A percentile compares a stretch with the other conserved stretches of the same genome.
Conservation (phyloP, 2,888 invertebrate genomes). For the Cantharis rustica region DNA sequence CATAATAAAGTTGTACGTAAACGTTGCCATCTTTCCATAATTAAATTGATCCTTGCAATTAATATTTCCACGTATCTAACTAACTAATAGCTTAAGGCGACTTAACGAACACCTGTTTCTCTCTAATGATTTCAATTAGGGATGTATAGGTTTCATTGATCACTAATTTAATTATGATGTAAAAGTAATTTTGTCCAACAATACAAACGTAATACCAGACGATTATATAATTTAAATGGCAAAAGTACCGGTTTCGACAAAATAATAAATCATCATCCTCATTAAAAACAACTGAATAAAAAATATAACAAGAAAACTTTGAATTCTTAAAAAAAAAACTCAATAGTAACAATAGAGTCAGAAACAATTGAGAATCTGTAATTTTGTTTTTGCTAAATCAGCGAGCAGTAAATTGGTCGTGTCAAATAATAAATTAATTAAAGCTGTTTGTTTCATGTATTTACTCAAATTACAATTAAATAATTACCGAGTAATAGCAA, state of each 20-base stretch:
- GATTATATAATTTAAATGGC: background rate
- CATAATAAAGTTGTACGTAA: constrained; percentile 15
- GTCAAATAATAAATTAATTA: background rate
- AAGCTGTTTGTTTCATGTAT: background rate
- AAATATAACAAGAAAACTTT: no score
- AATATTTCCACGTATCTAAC: constrained; percentile 4
- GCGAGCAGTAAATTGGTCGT: background rate
- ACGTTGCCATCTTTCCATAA: background rate
- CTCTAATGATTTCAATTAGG: constrained; percentile 3
- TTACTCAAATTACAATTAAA: background rate
- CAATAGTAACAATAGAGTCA: background rate
- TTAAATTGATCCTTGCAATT: constrained; percentile 10
- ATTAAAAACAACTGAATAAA: background rate
- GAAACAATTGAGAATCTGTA: background rate
- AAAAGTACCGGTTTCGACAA: background rate
- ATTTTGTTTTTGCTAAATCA: background rate
- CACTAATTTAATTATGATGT: background rate
- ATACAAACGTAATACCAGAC: background rate
- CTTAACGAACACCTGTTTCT: background rate
- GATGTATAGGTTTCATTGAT: background rate
- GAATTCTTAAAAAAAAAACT: no score
- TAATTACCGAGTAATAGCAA: background rate
- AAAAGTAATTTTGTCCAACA: background rate
- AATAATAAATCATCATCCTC: background rate
- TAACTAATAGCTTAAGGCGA: constrained; percentile 6